Evolutionary conservation across 2,888 invertebrate species (phyloP).

Genomic region (Axea sp.): DNA sequence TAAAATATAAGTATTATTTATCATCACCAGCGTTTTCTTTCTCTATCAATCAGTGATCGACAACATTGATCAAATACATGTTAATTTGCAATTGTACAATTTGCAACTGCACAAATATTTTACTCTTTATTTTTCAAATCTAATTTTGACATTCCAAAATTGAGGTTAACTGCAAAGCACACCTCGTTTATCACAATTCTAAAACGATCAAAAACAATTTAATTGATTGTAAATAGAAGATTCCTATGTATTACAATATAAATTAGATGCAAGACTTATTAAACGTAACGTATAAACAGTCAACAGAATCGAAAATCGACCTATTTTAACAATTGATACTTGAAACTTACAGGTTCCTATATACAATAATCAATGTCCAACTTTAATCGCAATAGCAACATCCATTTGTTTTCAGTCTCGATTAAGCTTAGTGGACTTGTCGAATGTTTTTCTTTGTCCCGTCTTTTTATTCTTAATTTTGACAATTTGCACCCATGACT

Average conservation of each 20-base stretch:
- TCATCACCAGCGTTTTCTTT: conserved; percentile 6
- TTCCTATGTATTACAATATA: not conserved
- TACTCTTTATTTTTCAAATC: not conserved
- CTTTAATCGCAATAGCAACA: conserved; percentile 20
- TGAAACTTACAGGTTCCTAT: conserved; percentile 2
- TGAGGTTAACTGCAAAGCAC: conserved; percentile 8
- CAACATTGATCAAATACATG: too few species aligned
- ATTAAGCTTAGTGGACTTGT: conserved; percentile 31
- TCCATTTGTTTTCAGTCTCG: conserved; percentile 39
- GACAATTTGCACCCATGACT: conserved; percentile 32
- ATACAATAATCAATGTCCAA: conserved; percentile 27
- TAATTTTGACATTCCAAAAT: not conserved
- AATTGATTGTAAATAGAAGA: conserved; percentile 7
- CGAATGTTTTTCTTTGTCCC: conserved; percentile 19
- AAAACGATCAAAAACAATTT: conserved; percentile 11
- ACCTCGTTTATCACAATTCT: conserved; percentile 29
- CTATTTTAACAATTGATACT: conserved; percentile 8
- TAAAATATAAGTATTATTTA: conserved; percentile 52
- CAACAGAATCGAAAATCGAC: conserved; percentile 8
- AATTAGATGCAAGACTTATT: conserved; percentile 12
- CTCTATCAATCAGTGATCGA: too few species aligned
- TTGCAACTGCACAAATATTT: too few species aligned
- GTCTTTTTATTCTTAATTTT: conserved; percentile 1
- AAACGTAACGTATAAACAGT: conserved; percentile 1
- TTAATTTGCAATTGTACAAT: too few species aligned